Conservation (phyloP, 1,140 invertebrate species). For the Araneus ventricosus region DNA sequence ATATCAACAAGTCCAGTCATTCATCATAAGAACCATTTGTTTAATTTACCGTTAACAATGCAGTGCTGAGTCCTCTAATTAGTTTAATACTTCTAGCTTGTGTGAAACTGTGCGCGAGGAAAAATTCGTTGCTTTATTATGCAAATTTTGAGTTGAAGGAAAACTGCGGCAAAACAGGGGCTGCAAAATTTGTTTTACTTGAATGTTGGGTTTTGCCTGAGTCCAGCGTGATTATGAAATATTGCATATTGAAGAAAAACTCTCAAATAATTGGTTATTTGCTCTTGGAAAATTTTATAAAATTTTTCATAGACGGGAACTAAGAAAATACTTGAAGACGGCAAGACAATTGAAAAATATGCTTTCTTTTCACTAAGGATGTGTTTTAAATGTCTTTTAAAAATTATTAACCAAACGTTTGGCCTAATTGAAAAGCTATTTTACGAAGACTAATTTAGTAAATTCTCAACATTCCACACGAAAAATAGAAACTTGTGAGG, state of each 20-base stretch:
- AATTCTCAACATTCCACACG: too few species aligned
- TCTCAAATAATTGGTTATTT: not conserved
- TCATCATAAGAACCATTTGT: slow-evolving; percentile 72
- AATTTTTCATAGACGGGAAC: not conserved
- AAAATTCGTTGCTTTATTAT: slow-evolving; percentile 63
- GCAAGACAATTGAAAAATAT: not conserved
- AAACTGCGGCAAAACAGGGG: slow-evolving; percentile 23
- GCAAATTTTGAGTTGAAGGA: slow-evolving; percentile 52
- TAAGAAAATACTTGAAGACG: not conserved
- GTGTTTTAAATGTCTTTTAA: too few species aligned
- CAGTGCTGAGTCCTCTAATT: slow-evolving; percentile 64
- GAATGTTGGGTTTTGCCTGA: not conserved
- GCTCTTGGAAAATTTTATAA: not conserved
- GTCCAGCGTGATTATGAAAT: not conserved
- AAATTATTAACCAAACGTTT: too few species aligned
- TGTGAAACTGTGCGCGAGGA: slow-evolving; percentile 11
- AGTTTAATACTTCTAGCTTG: slow-evolving; percentile 60
- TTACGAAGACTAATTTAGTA: too few species aligned
- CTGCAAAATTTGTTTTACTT: slow-evolving; percentile 18
- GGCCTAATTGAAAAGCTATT: too few species aligned
- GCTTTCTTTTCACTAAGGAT: not conserved
- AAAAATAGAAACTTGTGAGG: too few species aligned
- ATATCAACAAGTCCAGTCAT: slow-evolving; percentile 26
- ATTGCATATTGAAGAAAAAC: not conserved
- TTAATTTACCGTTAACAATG: slow-evolving; percentile 74